Percentiles rank a stretch among this genome's conserved stretches.
Conservation (phyloP, 1,140 invertebrate species). For the Drosophila carrolli region DNA sequence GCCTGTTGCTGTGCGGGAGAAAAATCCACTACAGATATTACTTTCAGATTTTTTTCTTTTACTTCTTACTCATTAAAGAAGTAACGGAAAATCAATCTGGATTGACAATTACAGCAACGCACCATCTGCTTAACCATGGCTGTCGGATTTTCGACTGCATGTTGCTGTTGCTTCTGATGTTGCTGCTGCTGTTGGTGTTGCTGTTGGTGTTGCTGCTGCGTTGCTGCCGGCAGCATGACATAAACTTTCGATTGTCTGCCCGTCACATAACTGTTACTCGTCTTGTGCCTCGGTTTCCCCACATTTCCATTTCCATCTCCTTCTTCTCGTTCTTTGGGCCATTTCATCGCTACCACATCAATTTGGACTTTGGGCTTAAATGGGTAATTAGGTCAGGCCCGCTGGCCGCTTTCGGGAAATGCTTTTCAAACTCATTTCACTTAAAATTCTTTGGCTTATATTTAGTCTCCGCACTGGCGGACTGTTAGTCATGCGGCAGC, state of each 20-base stretch:
- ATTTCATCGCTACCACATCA: conserved; percentile 40
- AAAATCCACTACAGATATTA: conserved; percentile 34
- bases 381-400: conserved; percentile 76
- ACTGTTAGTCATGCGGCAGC: conserved; percentile 56
- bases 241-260: conserved; percentile 83
- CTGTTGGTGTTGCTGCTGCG: conserved; percentile 23
- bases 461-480: neutral
- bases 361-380: conserved; percentile 61
- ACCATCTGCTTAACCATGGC: conserved; percentile 19
- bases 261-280: conserved; percentile 77
- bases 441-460: conserved; percentile 63
- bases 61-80: conserved; percentile 5
- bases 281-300: conserved; percentile 36
- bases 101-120: conserved; percentile 24
- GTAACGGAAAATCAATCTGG: conserved; percentile 13
- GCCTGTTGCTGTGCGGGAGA: conserved; percentile 10
- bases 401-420: conserved; percentile 62
- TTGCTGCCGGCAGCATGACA: conserved; percentile 73
- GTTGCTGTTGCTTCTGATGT: neutral
- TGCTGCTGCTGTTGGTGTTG: conserved; percentile 19
- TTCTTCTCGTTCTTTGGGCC: conserved; percentile 50
- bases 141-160: conserved; percentile 28
- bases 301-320: conserved; percentile 23
- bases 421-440: conserved; percentile 76
- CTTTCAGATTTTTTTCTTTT: conserved; percentile 34